Base-by-base conservation (phyloP, 2,888 invertebrate genomes). In the Dendrolimus pini region DNA sequence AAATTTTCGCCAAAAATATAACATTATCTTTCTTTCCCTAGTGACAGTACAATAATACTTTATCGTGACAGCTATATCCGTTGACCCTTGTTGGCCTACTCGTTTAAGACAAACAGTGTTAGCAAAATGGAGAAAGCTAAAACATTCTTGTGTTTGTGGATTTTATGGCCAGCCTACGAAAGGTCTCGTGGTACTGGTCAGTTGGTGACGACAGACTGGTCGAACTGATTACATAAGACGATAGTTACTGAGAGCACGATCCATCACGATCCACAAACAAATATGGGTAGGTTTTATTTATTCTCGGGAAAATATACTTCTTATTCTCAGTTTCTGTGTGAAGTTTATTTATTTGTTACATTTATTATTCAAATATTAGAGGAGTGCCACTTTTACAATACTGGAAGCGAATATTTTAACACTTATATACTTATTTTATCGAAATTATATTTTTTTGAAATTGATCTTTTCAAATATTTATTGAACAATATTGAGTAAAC, bases 191-290 rank as follows among this genome's bases (percentile, higher is more conserved):
- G 55, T 14, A 58, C 41, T 59, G 60, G 62, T 41, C 55, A 14
- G 14, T 8, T 55, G 57, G 52, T 60, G 58, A 54, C 58, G 60
- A 59, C 59, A 57, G 59, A 61, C 59, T 66, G 67, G 65, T 65
- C 63, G 62, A 72, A 72, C 71, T 71, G 72, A 72, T 72, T 71
- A 65, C 69, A 63, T 60, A 66, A 69, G 69, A 63, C 65, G 67
- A 65, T 65, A 59, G 69, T 63, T 65, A 68, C 64, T 61, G 65
- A 70, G 67, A 65, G 61, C 54, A 55, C 61, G 62, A 72, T 71
- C 71, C 67, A 72, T 72, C 71, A 68, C 63, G 59, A 64, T 61
- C 60, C 41, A 64, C 68, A 72, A 72, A 72, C 68, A 69, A 66
- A 65, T 66, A 68, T 69, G 69, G 58, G 71, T 66, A 62, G 54